Evolutionary conservation across 2,113 vertebrate genomes (phyloP).

Genomic region (Dendrocopos noguchii): DNA sequence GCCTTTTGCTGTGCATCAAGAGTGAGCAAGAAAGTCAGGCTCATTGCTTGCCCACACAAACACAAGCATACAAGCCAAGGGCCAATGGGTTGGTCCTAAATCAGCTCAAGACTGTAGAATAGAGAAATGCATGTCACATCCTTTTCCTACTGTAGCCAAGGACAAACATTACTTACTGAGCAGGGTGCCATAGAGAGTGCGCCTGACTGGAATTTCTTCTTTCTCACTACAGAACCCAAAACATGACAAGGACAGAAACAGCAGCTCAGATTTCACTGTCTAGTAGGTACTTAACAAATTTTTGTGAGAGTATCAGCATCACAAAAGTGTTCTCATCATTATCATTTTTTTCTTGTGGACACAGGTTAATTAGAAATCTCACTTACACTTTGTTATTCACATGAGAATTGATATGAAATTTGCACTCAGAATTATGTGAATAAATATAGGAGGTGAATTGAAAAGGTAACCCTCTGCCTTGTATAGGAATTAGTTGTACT

Average conservation of each 20-base stretch:
- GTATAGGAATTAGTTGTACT: background rate
- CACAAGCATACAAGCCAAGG: background rate
- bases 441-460: conserved; percentile 5
- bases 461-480: conserved; percentile 10
- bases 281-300: conserved; percentile 15
- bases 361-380: conserved; percentile 60
- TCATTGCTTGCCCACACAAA: background rate
- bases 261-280: background rate
- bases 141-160: background rate
- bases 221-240: background rate
- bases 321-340: conserved; percentile 3
- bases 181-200: background rate
- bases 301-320: background rate
- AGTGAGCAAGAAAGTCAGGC: background rate
- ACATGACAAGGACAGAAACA: background rate
- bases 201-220: background rate
- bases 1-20: background rate
- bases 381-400: conserved; percentile 18
- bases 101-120: background rate
- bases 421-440: conserved; percentile 42
- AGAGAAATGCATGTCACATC: background rate
- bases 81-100: background rate
- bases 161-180: background rate
- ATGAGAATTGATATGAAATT: background rate
- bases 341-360: background rate